A percentile compares a stretch with the other conserved stretches of the same genome.
Conservation (phyloP, 2,888 invertebrate genomes). For the Plebejus anna region DNA sequence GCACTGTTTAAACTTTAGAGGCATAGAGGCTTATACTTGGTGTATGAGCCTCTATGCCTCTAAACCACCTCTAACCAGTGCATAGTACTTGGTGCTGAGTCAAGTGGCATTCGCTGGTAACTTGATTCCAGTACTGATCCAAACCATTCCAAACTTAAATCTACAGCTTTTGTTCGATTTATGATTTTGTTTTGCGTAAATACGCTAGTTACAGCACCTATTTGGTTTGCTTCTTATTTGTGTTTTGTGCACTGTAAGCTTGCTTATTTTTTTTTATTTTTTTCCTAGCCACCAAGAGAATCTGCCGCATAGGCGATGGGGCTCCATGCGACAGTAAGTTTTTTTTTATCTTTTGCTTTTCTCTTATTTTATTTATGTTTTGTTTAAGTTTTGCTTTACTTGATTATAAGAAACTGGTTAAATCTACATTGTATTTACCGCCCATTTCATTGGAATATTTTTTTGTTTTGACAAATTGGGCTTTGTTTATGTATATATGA, state of each 20-base stretch:
- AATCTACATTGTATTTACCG: no score
- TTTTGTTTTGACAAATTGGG: no score
- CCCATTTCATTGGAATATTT: no score
- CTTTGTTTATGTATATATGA: no score
- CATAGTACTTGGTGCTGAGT: no score
- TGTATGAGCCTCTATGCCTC: no score
- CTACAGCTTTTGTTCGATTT: neutral
- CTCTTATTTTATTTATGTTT: neutral
- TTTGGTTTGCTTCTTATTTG: slow-evolving; percentile 42
- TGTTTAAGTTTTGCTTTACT: neutral
- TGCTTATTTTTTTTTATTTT: slow-evolving; percentile 56
- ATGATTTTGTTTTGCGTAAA: slow-evolving; percentile 13
- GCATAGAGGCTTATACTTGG: neutral
- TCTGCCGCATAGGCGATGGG: slow-evolving; percentile 76
- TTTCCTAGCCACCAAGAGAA: slow-evolving; percentile 76
- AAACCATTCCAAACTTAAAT: neutral
- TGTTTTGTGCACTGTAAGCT: slow-evolving; percentile 42
- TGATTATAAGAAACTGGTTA: no score
- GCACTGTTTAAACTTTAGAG: no score
- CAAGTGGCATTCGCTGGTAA: no score
- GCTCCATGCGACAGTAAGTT: slow-evolving; percentile 79
- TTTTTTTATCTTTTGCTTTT: slow-evolving; percentile 42
- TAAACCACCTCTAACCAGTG: no score
- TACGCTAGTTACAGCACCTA: slow-evolving; percentile 33
- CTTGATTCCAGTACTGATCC: neutral